A percentile compares a stretch with the other conserved stretches of the same genome.
Conservation (phyloP, 2,888 invertebrate species). For the Criorhina ranunculi region DNA sequence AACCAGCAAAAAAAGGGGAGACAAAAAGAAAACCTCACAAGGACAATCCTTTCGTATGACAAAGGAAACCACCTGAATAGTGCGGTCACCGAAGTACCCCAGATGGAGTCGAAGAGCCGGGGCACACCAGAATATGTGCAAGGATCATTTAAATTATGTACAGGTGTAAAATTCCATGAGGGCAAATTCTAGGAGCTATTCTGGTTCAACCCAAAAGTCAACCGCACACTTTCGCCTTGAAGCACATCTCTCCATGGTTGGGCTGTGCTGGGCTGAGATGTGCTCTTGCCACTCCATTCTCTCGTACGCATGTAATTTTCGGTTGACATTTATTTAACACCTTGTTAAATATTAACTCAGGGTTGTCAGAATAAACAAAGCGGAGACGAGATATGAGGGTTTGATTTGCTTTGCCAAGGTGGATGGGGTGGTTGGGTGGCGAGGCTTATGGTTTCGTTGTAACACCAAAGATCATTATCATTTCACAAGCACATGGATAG, state of each 20-base stretch:
- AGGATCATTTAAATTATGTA: conserved; percentile 70
- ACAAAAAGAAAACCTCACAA: conserved; percentile 15
- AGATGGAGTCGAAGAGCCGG: conserved; percentile 2
- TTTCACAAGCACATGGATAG: conserved; percentile 46
- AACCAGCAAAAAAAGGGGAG: conserved; percentile 49
- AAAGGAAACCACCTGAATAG: conserved; percentile 61
- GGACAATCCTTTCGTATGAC: conserved; percentile 40
- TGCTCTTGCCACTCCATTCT: not conserved
- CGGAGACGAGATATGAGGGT: conserved; percentile 49
- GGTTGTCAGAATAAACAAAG: conserved; percentile 69
- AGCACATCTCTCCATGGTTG: conserved; percentile 3
- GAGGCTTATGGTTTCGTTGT: conserved; percentile 61
- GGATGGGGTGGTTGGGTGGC: not conserved
- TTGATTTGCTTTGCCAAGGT: conserved; percentile 56
- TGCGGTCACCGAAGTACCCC: conserved; percentile 43
- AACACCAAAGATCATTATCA: conserved; percentile 74
- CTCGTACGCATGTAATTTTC: conserved; percentile 67
- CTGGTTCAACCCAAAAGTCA: conserved; percentile 67
- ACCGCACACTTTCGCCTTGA: conserved; percentile 61
- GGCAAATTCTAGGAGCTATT: conserved; percentile 65
- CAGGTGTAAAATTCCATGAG: conserved; percentile 74
- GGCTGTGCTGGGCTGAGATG: conserved; percentile 1
- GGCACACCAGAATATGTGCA: conserved; percentile 49
- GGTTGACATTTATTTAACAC: conserved; percentile 75
- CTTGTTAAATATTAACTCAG: conserved; percentile 76